Conservation (phyloP, 2,797 vertebrate genomes). For the Pseudochirops cupreus region DNA sequence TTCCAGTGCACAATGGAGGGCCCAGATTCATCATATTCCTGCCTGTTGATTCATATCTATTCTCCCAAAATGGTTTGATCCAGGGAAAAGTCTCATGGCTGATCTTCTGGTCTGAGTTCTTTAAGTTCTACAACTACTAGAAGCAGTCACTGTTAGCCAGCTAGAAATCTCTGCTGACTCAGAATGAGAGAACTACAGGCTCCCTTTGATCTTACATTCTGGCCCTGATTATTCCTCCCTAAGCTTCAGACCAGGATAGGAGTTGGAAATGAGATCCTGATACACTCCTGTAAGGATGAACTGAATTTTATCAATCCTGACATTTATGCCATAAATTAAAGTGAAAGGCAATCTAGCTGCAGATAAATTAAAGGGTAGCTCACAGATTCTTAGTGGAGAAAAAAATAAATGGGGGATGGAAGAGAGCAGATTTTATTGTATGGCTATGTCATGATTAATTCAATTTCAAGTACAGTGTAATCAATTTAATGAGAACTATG, state of each 20-base stretch:
- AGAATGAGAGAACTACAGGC: background rate
- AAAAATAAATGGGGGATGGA: background rate
- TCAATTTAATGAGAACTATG: background rate
- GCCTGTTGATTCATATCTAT: constrained; percentile 86
- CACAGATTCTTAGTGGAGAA: background rate
- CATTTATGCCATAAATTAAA: background rate
- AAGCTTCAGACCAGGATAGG: background rate
- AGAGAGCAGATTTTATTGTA: background rate
- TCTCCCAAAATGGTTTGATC: background rate
- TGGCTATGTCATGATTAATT: background rate
- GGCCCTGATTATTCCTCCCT: background rate
- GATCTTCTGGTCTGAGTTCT: background rate
- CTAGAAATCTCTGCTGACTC: too few species aligned
- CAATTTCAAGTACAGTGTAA: background rate
- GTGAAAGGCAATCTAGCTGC: background rate
- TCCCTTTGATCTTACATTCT: background rate
- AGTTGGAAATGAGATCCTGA: background rate
- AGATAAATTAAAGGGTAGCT: background rate
- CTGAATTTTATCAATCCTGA: background rate
- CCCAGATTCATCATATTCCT: constrained; percentile 85
- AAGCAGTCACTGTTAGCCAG: background rate
- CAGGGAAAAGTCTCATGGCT: background rate
- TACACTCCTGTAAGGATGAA: background rate
- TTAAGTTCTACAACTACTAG: background rate
- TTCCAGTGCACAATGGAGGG: constrained; percentile 89